Evolutionary conservation across 35 echinoderm and acorn worm genomes (phyloP).

Genomic region (Strongylocentrotus purpuratus): DNA sequence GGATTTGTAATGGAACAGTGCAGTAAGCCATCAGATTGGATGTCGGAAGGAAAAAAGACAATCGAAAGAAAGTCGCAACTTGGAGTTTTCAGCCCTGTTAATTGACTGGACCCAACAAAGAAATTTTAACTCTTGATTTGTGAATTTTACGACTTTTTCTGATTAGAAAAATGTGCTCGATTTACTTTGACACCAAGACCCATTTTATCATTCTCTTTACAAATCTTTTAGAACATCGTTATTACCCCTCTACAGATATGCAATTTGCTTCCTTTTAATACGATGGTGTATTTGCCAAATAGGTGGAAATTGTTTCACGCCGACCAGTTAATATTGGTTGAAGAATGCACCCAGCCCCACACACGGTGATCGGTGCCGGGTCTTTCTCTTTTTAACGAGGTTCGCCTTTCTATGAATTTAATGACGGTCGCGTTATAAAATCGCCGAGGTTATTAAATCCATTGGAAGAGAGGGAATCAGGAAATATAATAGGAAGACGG

Average conservation of each 20-base stretch:
- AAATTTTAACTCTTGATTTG: background rate
- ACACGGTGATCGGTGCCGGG: slow-evolving; percentile 1
- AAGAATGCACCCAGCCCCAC: slow-evolving; percentile 7
- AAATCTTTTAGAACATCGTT: slow-evolving; percentile 45
- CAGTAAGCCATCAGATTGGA: background rate
- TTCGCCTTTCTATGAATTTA: slow-evolving; percentile 41
- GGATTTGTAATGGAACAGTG: slow-evolving; percentile 10
- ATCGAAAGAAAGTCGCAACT: background rate
- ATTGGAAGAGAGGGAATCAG: slow-evolving; percentile 2
- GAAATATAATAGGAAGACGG: slow-evolving; percentile 24
- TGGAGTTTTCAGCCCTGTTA: background rate
- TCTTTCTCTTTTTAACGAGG: slow-evolving; percentile 21
- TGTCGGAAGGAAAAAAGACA: background rate
- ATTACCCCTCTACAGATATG: slow-evolving; percentile 14
- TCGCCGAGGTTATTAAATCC: slow-evolving; percentile 9
- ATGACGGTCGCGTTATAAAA: slow-evolving; percentile 34
- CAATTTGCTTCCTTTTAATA: slow-evolving; percentile 29
- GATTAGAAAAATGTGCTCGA: background rate
- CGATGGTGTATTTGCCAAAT: background rate
- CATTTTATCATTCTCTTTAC: slow-evolving; percentile 12
- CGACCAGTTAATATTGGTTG: background rate
- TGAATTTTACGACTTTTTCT: slow-evolving; percentile 13
- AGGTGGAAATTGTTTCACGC: slow-evolving; percentile 32
- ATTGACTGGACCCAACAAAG: background rate
- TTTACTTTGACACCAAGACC: background rate